Base-by-base conservation (phyloP, 2,113 vertebrate genomes). In the Albula glossodonta region DNA sequence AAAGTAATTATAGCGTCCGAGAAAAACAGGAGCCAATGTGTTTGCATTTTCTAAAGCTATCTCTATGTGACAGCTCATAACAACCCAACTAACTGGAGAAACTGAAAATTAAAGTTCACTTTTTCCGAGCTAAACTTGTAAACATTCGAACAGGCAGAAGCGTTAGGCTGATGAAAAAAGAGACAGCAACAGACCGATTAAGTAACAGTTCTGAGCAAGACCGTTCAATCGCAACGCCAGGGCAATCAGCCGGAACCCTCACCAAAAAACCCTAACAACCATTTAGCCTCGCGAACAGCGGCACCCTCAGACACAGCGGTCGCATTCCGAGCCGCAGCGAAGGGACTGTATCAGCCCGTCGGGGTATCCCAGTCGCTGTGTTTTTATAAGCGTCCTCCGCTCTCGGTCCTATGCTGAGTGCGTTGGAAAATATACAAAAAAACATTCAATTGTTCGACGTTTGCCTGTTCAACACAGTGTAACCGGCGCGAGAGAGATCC, bases 401-500 rank as follows among this genome's bases (percentile, higher is more conserved):
- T 86, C 66, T 25, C 84, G 83, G 77, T 50, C 52, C 84, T 85
- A 70, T 93, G 91, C 93, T 94, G 93, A 94, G 91, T 88, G 84
- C 53, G 51, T 85, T 85, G 88, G 86, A 93, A 93, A 93, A 89
- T 82, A 83, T 88, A 89, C 91, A 91, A 90, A 89, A 91, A 91
- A 89, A 8, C 89, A 82, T 89, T 88, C 87, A 90, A 88, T 91
- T 92, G 83, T 93, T 93, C 85, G 79, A 84, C 87, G 88, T 90
- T 92, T 93, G 93, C 93, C 91, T 92, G 87, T 85, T 19, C 85
- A 90, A 92, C 92, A 86, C 51, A 52, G 88, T 85, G 87, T 84
- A 86, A 87, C 84, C 81, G 90, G 88, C 90, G 92, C 90, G 81
- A 95, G 94, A 95, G 93, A 93, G 87, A 95, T 96, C 94, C 92